Percentiles rank a stretch among this genome's conserved stretches.
These are phyloP conservation scores for Harpagoxenus sublaevis DNA, from an alignment of 2,888 invertebrate species.

Conservation along the genomic window DNA sequence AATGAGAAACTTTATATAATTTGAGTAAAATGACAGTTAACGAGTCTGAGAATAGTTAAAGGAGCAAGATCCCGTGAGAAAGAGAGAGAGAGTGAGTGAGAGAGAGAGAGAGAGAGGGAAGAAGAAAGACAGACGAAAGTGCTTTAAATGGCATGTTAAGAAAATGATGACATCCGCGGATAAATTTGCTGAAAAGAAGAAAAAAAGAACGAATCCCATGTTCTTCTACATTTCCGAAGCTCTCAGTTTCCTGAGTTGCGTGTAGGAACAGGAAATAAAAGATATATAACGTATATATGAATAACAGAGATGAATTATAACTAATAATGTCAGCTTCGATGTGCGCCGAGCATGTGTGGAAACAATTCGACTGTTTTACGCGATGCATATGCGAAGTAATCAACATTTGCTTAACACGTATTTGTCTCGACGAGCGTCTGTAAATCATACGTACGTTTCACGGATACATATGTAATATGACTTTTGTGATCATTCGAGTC, in stretches of 20 bases:
- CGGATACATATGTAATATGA: slow-evolving; percentile 47
- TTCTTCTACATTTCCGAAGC: slow-evolving; percentile 68
- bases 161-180: slow-evolving; percentile 61
- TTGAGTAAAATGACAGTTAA: slow-evolving; percentile 73
- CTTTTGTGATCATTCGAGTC: slow-evolving; percentile 54
- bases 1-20: slow-evolving; percentile 84
- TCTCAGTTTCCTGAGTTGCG: slow-evolving; percentile 66
- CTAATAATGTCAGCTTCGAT: slow-evolving; percentile 69
- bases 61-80: slow-evolving; percentile 53
- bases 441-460: slow-evolving; percentile 60
- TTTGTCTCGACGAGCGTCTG: slow-evolving; percentile 38
- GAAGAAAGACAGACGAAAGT: slow-evolving; percentile 58
- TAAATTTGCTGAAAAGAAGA: slow-evolving; percentile 51
- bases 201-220: slow-evolving; percentile 59
- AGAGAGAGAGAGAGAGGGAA: background rate
- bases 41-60: slow-evolving; percentile 66
- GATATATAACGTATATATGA: slow-evolving; percentile 43
- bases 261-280: slow-evolving; percentile 29
- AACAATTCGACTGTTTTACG: slow-evolving; percentile 63
- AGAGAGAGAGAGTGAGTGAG: slow-evolving; percentile 13
- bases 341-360: slow-evolving; percentile 63
- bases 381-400: slow-evolving; percentile 59
- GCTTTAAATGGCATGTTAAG: slow-evolving; percentile 70
- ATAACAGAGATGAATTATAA: slow-evolving; percentile 59
- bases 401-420: slow-evolving; percentile 47